Conservation (phyloP, 1,140 invertebrate species). For the Dendrolimus punctatus region DNA sequence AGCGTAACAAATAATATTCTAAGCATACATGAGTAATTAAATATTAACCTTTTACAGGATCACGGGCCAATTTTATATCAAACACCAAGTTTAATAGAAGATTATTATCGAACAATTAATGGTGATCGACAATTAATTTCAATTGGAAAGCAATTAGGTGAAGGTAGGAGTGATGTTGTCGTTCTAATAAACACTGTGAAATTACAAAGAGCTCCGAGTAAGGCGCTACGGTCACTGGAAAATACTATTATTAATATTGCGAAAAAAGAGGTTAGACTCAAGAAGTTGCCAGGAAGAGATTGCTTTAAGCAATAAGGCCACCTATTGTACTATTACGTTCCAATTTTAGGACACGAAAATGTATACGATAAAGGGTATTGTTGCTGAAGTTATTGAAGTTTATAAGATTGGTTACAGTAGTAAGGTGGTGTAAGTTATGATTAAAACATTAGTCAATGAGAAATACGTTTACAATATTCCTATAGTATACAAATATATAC, state of each 20-base stretch:
- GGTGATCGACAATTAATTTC: conserved; percentile 8
- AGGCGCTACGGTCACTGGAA: conserved; percentile 10
- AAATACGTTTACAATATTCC: background rate
- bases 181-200: conserved; percentile 1
- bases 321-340: no score
- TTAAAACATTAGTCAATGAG: background rate
- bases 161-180: conserved; percentile 10
- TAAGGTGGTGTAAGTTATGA: no score
- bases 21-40: background rate
- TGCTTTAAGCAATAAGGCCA: no score
- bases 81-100: conserved; percentile 5
- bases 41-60: conserved; percentile 7
- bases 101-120: conserved; percentile 6
- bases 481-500: conserved; percentile 11
- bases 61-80: conserved; percentile 12
- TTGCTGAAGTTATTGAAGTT: background rate
- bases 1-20: no score
- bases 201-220: conserved; percentile 8
- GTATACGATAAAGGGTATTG: no score
- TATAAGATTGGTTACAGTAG: conserved; percentile 5
- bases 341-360: no score
- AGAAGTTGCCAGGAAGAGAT: no score
- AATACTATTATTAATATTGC: conserved; percentile 9
- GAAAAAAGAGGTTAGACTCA: background rate
- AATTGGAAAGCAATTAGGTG: conserved; percentile 5